A percentile compares a stretch with the other conserved stretches of the same genome.
phyloP scores from a whole-genome alignment of 2,888 invertebrate species.

The Nomada fabriciana region DNA sequence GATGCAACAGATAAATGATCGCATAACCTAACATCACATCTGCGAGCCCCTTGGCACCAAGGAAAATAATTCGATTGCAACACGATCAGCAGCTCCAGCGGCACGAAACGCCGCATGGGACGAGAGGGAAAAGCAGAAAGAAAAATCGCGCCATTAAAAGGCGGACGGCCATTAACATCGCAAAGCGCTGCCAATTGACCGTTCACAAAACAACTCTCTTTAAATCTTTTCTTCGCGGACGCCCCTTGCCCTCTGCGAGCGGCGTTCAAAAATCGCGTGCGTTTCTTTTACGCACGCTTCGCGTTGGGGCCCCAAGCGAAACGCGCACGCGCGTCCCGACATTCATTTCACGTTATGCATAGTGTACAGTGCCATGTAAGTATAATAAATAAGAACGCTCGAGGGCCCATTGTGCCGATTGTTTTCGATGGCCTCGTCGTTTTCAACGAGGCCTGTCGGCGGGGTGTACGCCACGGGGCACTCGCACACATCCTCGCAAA shows the following conservation, averaged over 20 bases:
- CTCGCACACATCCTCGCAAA: conserved; percentile 14
- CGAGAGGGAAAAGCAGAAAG: not conserved
- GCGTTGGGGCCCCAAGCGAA: conserved; percentile 28
- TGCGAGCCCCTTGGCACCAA: too few species aligned
- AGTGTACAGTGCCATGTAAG: conserved; percentile 74
- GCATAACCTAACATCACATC: too few species aligned
- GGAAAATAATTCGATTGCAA: not conserved
- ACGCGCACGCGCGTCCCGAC: conserved; percentile 61
- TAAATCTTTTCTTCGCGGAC: conserved; percentile 38
- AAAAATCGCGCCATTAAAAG: conserved; percentile 40
- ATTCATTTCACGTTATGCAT: conserved; percentile 53
- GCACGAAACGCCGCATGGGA: not conserved
- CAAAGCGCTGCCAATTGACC: conserved; percentile 56
- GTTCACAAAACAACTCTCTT: conserved; percentile 59
- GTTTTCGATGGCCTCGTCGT: conserved; percentile 78
- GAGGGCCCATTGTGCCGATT: conserved; percentile 78
- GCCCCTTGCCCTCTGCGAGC: not conserved
- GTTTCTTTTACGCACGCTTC: conserved; percentile 60
- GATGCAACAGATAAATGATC: too few species aligned
- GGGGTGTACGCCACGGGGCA: conserved; percentile 76
- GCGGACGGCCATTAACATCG: conserved; percentile 51
- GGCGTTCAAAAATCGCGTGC: conserved; percentile 48
- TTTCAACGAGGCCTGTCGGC: conserved; percentile 68
- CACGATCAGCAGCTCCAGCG: too few species aligned
- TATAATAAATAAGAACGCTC: conserved; percentile 79